A percentile compares a stretch with the other conserved stretches of the same genome.
Evolutionary conservation across 2,888 invertebrate species (phyloP).

Genomic region (Sthenelais limicola): DNA sequence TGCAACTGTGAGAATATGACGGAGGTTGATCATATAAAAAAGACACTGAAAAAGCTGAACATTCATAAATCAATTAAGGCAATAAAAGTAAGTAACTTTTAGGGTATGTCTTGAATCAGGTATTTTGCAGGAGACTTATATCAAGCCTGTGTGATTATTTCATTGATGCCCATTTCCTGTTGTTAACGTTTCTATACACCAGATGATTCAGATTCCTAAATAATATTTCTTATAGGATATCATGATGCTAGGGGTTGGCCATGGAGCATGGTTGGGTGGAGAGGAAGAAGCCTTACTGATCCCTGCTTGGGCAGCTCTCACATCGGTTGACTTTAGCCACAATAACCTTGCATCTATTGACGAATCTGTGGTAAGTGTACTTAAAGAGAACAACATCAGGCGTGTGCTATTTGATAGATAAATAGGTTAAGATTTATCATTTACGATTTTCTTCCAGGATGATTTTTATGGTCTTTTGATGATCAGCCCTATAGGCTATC

Average conservation of each 20-base stretch:
- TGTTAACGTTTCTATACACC: no score
- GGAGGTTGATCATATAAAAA: slow-evolving; percentile 74
- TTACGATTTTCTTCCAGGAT: no score
- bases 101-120: neutral
- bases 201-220: no score
- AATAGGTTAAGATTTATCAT: no score
- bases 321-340: slow-evolving; percentile 82
- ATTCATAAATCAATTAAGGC: slow-evolving; percentile 81
- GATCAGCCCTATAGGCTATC: no score
- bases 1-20: slow-evolving; percentile 64
- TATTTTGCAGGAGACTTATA: neutral
- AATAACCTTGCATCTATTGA: slow-evolving; percentile 86
- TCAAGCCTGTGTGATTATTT: no score
- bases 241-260: slow-evolving; percentile 83
- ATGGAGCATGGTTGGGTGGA: slow-evolving; percentile 75
- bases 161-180: no score
- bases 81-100: slow-evolving; percentile 75
- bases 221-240: slow-evolving; percentile 77
- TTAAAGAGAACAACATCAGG: no score
- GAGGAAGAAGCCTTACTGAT: slow-evolving; percentile 73
- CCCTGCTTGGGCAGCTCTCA: slow-evolving; percentile 75
- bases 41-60: slow-evolving; percentile 78
- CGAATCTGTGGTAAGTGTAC: slow-evolving; percentile 81
- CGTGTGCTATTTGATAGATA: no score
- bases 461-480: no score